These are phyloP conservation scores for Toxotes jaculatrix DNA, from an alignment of 2,113 vertebrate species.

Conservation along the genomic window DNA sequence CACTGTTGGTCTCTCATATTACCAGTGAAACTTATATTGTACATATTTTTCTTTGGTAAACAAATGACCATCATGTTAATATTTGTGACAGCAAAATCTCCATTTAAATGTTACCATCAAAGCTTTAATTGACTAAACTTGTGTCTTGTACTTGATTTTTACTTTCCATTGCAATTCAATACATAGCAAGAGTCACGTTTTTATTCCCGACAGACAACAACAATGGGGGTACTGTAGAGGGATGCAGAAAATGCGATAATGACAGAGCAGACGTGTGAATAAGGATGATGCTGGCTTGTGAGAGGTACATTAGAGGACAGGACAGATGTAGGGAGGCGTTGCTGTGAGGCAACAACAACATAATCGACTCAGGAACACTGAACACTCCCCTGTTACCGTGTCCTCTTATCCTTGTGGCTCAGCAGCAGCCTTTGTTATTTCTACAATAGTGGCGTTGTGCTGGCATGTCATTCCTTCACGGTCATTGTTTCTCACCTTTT, in stretches of 20 bases:
- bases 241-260: conserved; percentile 46
- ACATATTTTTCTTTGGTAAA: background rate
- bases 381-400: conserved; percentile 70
- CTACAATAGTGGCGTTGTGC: conserved; percentile 75
- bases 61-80: background rate
- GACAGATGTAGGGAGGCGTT: conserved; percentile 63
- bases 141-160: background rate
- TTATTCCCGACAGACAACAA: conserved; percentile 16
- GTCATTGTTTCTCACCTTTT: conserved; percentile 81
- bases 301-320: conserved; percentile 67
- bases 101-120: background rate
- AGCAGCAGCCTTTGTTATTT: conserved; percentile 74
- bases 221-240: background rate
- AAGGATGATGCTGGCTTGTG: conserved; percentile 32
- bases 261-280: conserved; percentile 17
- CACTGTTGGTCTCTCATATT: background rate
- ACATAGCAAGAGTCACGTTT: background rate
- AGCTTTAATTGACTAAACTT: background rate
- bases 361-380: conserved; percentile 77
- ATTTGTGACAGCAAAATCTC: background rate
- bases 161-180: background rate
- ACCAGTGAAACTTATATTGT: background rate
- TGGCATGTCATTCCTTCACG: conserved; percentile 79
- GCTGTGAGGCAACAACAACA: conserved; percentile 73
- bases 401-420: conserved; percentile 80